These are phyloP conservation scores for Incurvaria masculella DNA, from an alignment of 2,888 invertebrate genomes.

Conservation along the genomic window DNA sequence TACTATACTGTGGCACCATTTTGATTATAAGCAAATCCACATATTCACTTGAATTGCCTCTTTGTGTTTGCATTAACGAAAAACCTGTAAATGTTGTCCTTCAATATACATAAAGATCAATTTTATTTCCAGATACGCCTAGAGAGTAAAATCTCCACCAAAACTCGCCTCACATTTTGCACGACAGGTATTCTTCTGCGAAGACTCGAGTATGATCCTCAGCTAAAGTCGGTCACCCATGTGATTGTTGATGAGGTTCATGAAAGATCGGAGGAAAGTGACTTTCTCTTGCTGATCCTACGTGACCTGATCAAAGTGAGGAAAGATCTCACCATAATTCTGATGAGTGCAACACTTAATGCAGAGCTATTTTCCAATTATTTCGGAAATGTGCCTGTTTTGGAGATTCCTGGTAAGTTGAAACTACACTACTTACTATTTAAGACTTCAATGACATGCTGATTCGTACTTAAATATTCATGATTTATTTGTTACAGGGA, in stretches of 20 bases:
- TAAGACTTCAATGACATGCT: neutral
- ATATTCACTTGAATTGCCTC: too few species aligned
- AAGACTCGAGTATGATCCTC: slow-evolving; percentile 75
- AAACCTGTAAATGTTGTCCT: too few species aligned
- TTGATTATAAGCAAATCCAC: too few species aligned
- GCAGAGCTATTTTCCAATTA: slow-evolving; percentile 81
- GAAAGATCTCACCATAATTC: slow-evolving; percentile 74
- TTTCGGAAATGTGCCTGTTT: slow-evolving; percentile 73
- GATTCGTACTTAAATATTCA: slow-evolving; percentile 4
- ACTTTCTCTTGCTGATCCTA: slow-evolving; percentile 81
- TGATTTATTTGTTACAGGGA: slow-evolving; percentile 36
- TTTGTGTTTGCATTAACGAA: too few species aligned
- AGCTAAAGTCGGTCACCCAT: slow-evolving; percentile 75
- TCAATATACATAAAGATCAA: too few species aligned
- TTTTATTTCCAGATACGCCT: slow-evolving; percentile 72
- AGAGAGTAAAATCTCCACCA: slow-evolving; percentile 71
- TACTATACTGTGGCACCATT: too few species aligned
- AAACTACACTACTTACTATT: neutral
- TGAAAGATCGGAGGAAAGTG: slow-evolving; percentile 87
- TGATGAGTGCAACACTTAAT: slow-evolving; percentile 94
- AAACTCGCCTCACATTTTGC: slow-evolving; percentile 86
- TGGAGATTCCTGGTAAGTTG: slow-evolving; percentile 70
- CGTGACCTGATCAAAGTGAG: slow-evolving; percentile 70
- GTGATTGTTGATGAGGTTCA: slow-evolving; percentile 90
- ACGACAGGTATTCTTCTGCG: slow-evolving; percentile 90